Base-by-base conservation (phyloP, 2,113 vertebrate species). In the Anthoscopus minutus region DNA sequence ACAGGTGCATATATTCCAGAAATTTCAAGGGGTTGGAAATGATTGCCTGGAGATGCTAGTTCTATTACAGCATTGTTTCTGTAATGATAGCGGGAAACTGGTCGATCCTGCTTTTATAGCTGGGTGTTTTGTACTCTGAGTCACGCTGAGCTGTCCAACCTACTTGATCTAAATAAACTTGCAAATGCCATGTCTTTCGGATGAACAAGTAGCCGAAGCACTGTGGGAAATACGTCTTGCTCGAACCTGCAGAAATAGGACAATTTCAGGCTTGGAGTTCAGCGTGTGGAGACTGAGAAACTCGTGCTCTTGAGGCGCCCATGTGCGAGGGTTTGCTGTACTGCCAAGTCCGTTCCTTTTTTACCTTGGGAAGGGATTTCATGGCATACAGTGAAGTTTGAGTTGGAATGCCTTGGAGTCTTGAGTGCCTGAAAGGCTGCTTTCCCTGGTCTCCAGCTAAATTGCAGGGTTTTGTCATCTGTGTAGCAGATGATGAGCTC, bases 161-260 rank as follows among this genome's bases (percentile, higher is more conserved):
- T 78, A 54, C 92, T 76, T 64, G 31, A 91, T 93, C 86, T 86
- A 48, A 94, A 86, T 84, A 84, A 38, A 84, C 87, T 94, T 86
- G 86, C 42, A 88, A 92, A 76, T 74, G 58, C 81, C 37, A 0
- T 87, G 7, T 82, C 89, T 69, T 62, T 69, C 21, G 13, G 66
- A 28, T 87, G 91, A 95, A 44, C 50, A 6, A 47, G 71, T 76
- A 65, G 74, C 28, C 45, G 12, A 3, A 72, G 91, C 86, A 72
- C 78, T 94, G 73, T 94, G 95, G 81, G 86, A 93, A 96, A 45
- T 38, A 10, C 87, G 28, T 76, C 74, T 66, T 94, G 88, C 89
- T 89, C 14, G 15, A 92, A 73, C 84, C 61, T 93, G 91, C n/a
- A 66, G 7, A 84, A 92, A 35, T 25, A 56, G 53, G 77, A 78